phyloP scores from a whole-genome alignment of 1,140 invertebrate genomes.

The Drosophila ananassae region DNA sequence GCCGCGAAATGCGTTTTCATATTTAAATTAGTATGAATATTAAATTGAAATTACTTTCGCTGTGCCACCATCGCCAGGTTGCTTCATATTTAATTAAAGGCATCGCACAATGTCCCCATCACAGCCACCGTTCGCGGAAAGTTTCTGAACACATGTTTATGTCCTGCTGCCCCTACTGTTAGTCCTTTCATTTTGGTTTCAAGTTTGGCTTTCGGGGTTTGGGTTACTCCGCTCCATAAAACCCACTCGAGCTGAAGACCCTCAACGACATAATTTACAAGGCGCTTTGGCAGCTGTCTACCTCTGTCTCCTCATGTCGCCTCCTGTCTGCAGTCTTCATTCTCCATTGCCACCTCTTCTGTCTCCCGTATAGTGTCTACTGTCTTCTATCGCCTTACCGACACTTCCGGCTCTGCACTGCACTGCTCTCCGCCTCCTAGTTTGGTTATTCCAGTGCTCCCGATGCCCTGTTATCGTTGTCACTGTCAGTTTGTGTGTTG shows the following conservation, averaged over 20 bases:
- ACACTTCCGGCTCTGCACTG: constrained; percentile 32
- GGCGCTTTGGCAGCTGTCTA: constrained; percentile 57
- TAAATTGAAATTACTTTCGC: constrained; percentile 51
- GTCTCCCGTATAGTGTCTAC: neutral
- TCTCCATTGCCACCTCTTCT: neutral
- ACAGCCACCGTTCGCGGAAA: constrained; percentile 1
- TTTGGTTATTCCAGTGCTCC: neutral
- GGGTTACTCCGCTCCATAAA: constrained; percentile 28
- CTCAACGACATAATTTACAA: constrained; percentile 65
- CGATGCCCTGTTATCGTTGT: constrained; percentile 29
- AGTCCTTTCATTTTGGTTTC: constrained; percentile 37
- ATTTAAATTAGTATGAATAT: constrained; percentile 69
- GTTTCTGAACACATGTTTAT: constrained; percentile 45
- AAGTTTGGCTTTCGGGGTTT: neutral
- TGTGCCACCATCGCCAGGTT: constrained; percentile 4
- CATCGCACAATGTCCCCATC: constrained; percentile 14
- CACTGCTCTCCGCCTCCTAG: constrained; percentile 3
- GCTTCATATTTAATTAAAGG: constrained; percentile 62
- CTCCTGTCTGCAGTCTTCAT: constrained; percentile 8
- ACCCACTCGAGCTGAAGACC: constrained; percentile 53
- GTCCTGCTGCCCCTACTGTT: constrained; percentile 41
- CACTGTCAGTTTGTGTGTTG: constrained; percentile 26
- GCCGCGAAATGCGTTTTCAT: constrained; percentile 33
- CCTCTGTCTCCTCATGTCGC: constrained; percentile 24
- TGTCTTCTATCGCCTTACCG: constrained; percentile 38